Evolutionary conservation across 2,113 vertebrate species (phyloP), one percentile per base, ranked within the genome.

Genomic region (Cyphomyrus plagiostoma): DNA sequence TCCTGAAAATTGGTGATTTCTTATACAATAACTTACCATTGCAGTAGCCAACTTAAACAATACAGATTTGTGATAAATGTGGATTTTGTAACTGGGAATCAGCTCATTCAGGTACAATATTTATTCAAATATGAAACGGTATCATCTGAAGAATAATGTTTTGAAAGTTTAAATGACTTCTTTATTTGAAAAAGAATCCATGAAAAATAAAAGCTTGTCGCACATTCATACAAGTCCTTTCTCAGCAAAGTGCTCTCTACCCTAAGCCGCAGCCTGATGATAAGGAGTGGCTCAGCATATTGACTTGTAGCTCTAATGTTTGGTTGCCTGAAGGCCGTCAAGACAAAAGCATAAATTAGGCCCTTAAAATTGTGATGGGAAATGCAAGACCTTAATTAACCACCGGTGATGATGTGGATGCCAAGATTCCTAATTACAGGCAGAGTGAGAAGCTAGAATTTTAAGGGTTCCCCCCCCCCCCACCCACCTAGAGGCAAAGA

Each of bases 371-470:
- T 92, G 53, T 3, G 21, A 89, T 88, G 88, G 85, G 91, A 91
- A 90, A 84, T 91, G 84, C 89, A 89, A 88, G 90, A 91, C 89
- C 89, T 89, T 93, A 91, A 93, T 94, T 92, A 93, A 92, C 94
- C 94, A 92, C 93, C 94, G 93, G 90, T 88, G 89, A 80, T 91
- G 86, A 90, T 86, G 88, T 58, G 90, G 82, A 48, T 87, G 90
- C 91, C 90, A 84, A 87, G 88, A 88, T 89, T n/a, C 39, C 86
- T 95, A 95, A 95, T 95, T 93, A 92, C 91, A 91, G 92, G 90
- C 58, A 92, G 84, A 45, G 49, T 88, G 91, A 90, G 89, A 49
- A 91, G 90, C 80, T 88, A 86, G 89, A 90, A 62, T 91, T 89
- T 88, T 84, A 89, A 92, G 77, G 89, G 66, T 70, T 3, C 58